Evolutionary conservation across 2,113 vertebrate species (phyloP).

Genomic region (Rhombomys opimus): DNA sequence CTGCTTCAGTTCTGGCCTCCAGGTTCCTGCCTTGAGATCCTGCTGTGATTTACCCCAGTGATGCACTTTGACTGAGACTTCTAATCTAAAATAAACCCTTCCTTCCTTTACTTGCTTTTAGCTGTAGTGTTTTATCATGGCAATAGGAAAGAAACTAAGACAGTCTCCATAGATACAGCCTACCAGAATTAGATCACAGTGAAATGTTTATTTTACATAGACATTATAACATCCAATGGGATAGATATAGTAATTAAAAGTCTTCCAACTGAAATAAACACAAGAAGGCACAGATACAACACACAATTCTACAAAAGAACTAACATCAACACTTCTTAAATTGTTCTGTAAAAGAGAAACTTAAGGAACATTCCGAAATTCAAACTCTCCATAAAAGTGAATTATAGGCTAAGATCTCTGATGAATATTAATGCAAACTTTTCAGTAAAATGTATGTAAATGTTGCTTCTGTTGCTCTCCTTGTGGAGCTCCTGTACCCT

Average conservation of each 20-base stretch:
- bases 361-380: neutral
- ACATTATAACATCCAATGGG: neutral
- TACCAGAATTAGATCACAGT: neutral
- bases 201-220: neutral
- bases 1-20: neutral
- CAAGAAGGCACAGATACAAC: neutral
- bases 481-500: no score
- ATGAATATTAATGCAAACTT: neutral
- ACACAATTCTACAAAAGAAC: neutral
- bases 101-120: neutral
- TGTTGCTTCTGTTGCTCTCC: no score
- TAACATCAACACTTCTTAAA: neutral
- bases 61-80: neutral
- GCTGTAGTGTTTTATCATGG: neutral
- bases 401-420: no score
- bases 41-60: neutral
- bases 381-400: neutral
- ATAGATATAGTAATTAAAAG: neutral
- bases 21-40: neutral
- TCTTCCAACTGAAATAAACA: neutral
- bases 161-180: neutral
- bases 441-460: neutral
- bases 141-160: neutral
- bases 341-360: neutral
- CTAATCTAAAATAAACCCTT: neutral